Conservation (phyloP, 2,888 invertebrate genomes). For the Drymonia ruficornis region DNA sequence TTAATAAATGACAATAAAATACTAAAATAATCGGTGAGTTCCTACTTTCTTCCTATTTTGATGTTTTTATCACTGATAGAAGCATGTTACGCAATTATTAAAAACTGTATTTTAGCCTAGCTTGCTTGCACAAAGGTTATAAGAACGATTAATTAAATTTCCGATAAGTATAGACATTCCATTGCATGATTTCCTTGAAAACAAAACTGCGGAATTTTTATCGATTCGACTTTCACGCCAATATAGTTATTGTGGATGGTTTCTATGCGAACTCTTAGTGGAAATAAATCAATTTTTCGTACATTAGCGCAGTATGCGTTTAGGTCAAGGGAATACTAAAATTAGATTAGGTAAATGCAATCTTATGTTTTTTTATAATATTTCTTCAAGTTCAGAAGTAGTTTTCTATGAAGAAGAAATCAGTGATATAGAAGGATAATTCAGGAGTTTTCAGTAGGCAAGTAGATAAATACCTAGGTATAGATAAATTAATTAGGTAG, state of each 20-base stretch:
- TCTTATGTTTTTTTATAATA: slow-evolving; percentile 19
- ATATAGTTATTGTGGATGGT: slow-evolving; percentile 62
- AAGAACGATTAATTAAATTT: slow-evolving; percentile 13
- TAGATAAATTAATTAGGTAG: too few species aligned
- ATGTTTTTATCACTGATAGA: slow-evolving; percentile 49
- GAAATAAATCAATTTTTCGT: slow-evolving; percentile 47
- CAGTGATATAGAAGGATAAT: too few species aligned
- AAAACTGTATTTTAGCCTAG: slow-evolving; percentile 29
- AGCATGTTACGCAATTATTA: slow-evolving; percentile 39
- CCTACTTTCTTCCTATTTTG: slow-evolving; percentile 31
- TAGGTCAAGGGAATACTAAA: slow-evolving; percentile 25
- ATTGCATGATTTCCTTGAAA: slow-evolving; percentile 58
- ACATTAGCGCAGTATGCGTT: slow-evolving; percentile 24
- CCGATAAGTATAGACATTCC: slow-evolving; percentile 23
- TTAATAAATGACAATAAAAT: slow-evolving; percentile 69
- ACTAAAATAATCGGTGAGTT: slow-evolving; percentile 59
- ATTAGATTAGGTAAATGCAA: slow-evolving; percentile 11
- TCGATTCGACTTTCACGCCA: slow-evolving; percentile 77
- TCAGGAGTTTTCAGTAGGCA: too few species aligned
- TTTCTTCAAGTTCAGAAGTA: slow-evolving; percentile 5
- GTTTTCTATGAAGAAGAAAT: not conserved
- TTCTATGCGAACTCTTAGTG: slow-evolving; percentile 59
- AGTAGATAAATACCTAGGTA: too few species aligned
- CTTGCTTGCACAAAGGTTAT: slow-evolving; percentile 7
- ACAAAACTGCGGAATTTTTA: slow-evolving; percentile 85